Evolutionary conservation across 2,888 invertebrate species (phyloP).

Genomic region (Chrysotoxum bicinctum): DNA sequence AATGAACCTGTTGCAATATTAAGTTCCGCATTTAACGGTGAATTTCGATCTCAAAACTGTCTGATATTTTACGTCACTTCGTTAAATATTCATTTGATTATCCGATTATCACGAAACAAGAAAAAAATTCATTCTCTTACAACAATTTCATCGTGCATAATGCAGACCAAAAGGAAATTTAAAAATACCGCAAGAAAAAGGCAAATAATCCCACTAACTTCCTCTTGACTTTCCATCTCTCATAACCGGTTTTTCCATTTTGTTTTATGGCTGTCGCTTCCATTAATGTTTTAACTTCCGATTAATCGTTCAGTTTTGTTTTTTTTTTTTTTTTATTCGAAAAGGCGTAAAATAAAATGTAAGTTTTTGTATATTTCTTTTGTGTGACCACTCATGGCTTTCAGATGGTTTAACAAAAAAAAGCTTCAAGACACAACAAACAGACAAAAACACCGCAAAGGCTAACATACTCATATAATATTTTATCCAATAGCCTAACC

Average conservation of each 20-base stretch:
- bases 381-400: background rate
- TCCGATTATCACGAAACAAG: background rate
- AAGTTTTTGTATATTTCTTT: background rate
- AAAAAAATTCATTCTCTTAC: background rate
- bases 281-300: slow-evolving; percentile 18
- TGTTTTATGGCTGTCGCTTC: background rate
- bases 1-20: background rate
- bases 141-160: background rate
- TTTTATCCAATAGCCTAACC: slow-evolving; percentile 23
- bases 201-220: slow-evolving; percentile 4
- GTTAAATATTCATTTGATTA: slow-evolving; percentile 1
- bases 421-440: background rate
- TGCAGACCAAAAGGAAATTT: background rate
- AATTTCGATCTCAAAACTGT: background rate
- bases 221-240: slow-evolving; percentile 9
- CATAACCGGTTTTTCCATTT: slow-evolving; percentile 1
- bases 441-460: background rate
- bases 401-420: background rate
- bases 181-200: background rate
- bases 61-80: background rate
- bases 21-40: background rate
- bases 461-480: slow-evolving; percentile 13
- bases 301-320: background rate
- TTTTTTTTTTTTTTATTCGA: background rate
- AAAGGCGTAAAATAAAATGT: slow-evolving; percentile 8